phyloP scores from a whole-genome alignment of 2,113 vertebrate species.

The Vicugna pacos region DNA sequence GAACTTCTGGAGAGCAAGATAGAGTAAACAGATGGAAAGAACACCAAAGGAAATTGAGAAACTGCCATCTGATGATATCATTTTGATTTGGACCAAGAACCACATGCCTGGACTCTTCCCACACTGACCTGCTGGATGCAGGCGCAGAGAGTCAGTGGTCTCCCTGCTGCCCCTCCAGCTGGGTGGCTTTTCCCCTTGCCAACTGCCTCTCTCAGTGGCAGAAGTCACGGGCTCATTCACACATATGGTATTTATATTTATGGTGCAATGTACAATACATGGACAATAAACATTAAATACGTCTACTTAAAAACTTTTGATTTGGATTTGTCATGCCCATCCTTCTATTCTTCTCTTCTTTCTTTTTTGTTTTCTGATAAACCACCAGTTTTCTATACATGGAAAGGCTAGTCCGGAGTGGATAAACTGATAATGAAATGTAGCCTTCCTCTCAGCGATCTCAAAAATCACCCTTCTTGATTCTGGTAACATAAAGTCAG shows the following conservation, averaged over 20 bases:
- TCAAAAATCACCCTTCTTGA: background rate
- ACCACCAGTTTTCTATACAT: background rate
- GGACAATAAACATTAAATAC: background rate
- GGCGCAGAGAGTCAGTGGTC: background rate
- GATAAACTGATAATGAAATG: background rate
- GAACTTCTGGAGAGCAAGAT: slow-evolving; percentile 24
- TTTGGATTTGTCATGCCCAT: background rate
- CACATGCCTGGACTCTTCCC: slow-evolving; percentile 11
- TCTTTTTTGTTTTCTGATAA: background rate
- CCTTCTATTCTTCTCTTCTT: background rate
- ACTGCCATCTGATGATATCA: slow-evolving; percentile 60
- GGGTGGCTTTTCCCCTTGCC: slow-evolving; percentile 14
- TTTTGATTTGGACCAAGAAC: slow-evolving; percentile 46
- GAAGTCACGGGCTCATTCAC: background rate
- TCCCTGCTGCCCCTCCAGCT: slow-evolving; percentile 17
- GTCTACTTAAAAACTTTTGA: background rate
- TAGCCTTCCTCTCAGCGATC: background rate
- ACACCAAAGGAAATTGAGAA: slow-evolving; percentile 62
- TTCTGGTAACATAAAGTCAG: background rate
- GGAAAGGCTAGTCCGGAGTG: background rate
- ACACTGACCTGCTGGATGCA: slow-evolving; percentile 38
- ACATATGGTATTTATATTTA: background rate
- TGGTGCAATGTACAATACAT: background rate
- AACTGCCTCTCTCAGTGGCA: background rate
- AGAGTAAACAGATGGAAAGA: slow-evolving; percentile 60